These are phyloP conservation scores for Azorinus chamasolen DNA, from an alignment of 2,888 invertebrate species.

Conservation along the genomic window DNA sequence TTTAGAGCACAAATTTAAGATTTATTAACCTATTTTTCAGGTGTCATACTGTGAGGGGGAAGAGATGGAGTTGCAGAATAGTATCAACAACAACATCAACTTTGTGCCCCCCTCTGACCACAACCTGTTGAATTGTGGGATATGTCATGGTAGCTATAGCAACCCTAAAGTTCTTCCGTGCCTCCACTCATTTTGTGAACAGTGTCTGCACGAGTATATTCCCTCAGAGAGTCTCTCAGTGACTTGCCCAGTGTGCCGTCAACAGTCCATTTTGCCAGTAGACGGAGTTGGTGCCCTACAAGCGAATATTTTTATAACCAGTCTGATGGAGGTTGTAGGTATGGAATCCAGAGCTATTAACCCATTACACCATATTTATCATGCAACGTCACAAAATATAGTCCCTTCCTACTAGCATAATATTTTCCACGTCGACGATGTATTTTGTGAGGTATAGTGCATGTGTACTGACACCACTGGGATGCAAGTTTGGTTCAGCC, in stretches of 20 bases:
- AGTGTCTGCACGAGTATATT: constrained; percentile 86
- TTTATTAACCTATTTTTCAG: constrained; percentile 50
- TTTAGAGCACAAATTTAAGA: too few relatives aligned
- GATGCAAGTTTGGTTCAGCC: too few relatives aligned
- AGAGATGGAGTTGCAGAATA: constrained; percentile 72
- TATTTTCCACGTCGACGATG: too few relatives aligned
- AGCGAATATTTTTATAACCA: constrained; percentile 86
- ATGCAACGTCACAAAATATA: too few relatives aligned
- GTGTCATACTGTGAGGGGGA: constrained; percentile 62
- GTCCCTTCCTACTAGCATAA: too few relatives aligned
- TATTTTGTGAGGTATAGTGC: too few relatives aligned
- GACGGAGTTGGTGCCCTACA: constrained; percentile 87
- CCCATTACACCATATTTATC: too few relatives aligned
- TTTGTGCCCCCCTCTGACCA: constrained; percentile 73
- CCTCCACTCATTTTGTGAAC: constrained; percentile 87
- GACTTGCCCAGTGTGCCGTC: constrained; percentile 87
- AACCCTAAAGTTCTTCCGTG: constrained; percentile 87
- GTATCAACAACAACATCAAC: constrained; percentile 56
- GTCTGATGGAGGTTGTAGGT: constrained; percentile 86
- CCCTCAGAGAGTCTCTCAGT: constrained; percentile 87
- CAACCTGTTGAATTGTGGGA: constrained; percentile 85
- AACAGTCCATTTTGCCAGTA: constrained; percentile 87
- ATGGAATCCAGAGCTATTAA: constrained; percentile 18
- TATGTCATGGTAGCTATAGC: constrained; percentile 85
- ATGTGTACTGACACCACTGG: too few relatives aligned